Evolutionary conservation across 2,797 vertebrate species (phyloP).

Genomic region (Galaxias olidus): DNA sequence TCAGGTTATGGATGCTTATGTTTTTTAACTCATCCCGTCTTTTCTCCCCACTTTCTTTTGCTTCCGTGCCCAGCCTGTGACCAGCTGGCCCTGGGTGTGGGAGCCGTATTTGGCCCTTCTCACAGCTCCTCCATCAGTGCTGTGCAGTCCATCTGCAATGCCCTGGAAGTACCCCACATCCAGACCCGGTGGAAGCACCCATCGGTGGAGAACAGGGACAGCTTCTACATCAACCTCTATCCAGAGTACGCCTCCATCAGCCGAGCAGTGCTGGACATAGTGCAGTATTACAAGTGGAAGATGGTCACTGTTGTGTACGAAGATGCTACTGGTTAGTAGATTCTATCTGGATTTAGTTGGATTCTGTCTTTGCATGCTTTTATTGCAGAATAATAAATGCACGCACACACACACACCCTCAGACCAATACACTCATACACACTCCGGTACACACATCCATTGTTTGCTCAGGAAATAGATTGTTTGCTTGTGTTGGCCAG

Average conservation of each 20-base stretch:
- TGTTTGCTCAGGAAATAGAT: no score
- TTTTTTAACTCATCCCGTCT: background rate
- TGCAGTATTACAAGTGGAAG: conserved; percentile 96
- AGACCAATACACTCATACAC: no score
- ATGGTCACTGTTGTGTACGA: conserved; percentile 94
- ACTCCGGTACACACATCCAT: no score
- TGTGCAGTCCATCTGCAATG: conserved; percentile 97
- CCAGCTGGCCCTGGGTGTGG: conserved; percentile 94
- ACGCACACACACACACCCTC: background rate
- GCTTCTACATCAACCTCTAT: conserved; percentile 96
- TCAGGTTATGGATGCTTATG: no score
- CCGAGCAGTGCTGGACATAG: conserved; percentile 90
- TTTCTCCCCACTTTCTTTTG: background rate
- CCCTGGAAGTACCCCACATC: conserved; percentile 97
- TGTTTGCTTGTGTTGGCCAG: no score
- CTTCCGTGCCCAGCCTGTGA: conserved; percentile 83
- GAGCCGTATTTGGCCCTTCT: conserved; percentile 92
- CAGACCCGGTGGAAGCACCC: conserved; percentile 98
- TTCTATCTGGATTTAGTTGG: background rate
- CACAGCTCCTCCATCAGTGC: conserved; percentile 96
- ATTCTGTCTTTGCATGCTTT: background rate
- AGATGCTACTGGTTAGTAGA: conserved; percentile 89
- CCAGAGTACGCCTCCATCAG: conserved; percentile 95
- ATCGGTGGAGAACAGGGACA: conserved; percentile 90
- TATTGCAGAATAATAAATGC: background rate